These are phyloP conservation scores for Clarias platycephalus DNA, from an alignment of 2,797 vertebrate genomes.

Conservation along the genomic window DNA sequence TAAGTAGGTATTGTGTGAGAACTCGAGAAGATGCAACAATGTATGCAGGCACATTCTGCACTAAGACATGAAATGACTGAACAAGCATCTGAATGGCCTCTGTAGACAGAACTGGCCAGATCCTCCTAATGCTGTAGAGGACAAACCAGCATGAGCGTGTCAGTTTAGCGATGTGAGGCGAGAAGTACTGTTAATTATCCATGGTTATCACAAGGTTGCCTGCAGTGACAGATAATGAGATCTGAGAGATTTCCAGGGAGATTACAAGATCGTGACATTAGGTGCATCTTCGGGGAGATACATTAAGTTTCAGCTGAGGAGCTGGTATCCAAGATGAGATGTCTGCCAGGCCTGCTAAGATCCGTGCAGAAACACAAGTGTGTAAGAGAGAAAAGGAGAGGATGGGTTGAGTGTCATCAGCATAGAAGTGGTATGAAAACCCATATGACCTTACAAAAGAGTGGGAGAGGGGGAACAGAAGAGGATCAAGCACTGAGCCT, in stretches of 20 bases:
- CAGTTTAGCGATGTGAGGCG: conserved; percentile 1
- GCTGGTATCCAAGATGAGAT: neutral
- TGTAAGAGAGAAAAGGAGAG: neutral
- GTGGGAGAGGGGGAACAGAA: neutral
- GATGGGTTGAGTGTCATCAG: neutral
- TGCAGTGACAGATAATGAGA: conserved; percentile 17
- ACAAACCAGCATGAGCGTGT: conserved; percentile 6
- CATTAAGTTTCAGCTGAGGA: neutral
- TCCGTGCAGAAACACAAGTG: neutral
- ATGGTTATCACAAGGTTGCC: neutral
- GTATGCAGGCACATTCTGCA: neutral
- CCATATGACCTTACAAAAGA: neutral
- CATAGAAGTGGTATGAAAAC: conserved; percentile 3
- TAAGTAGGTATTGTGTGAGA: neutral
- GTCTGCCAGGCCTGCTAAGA: conserved; percentile 14
- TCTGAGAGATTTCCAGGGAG: conserved; percentile 1
- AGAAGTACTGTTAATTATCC: neutral
- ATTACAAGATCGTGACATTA: conserved; percentile 4
- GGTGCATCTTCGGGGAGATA: neutral
- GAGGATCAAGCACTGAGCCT: neutral
- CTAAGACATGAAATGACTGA: neutral
- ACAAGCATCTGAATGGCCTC: neutral
- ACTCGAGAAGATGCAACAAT: neutral
- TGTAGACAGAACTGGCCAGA: neutral
- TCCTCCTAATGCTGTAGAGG: neutral